These are phyloP conservation scores for Drosophila auraria DNA, from an alignment of 1,140 invertebrate species.

Conservation along the genomic window DNA sequence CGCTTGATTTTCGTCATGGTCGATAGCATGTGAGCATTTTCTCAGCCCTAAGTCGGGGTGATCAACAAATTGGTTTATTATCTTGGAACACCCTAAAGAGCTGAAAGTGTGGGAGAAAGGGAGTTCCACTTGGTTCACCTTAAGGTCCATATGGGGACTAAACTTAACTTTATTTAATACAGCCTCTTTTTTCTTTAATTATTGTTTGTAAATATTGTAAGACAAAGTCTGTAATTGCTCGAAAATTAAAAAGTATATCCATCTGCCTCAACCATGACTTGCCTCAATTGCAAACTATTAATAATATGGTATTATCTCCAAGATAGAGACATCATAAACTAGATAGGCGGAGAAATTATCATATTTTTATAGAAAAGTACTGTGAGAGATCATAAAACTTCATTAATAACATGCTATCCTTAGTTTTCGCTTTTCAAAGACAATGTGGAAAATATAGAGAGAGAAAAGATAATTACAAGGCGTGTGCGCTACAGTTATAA, in stretches of 20 bases:
- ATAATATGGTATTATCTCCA: conserved; percentile 35
- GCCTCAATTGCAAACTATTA: conserved; percentile 44
- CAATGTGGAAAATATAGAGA: conserved; percentile 26
- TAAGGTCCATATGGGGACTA: not conserved
- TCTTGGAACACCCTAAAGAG: conserved; percentile 13
- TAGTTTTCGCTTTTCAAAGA: conserved; percentile 37
- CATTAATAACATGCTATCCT: conserved; percentile 67
- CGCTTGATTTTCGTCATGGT: conserved; percentile 31
- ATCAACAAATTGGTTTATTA: conserved; percentile 33
- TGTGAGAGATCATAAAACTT: conserved; percentile 51
- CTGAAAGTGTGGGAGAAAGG: conserved; percentile 4
- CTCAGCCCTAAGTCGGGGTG: conserved; percentile 18
- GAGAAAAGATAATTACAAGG: conserved; percentile 58
- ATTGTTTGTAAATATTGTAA: not conserved
- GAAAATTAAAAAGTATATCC: not conserved
- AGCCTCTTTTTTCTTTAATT: not conserved
- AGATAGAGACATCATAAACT: conserved; percentile 62
- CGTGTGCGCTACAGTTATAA: conserved; percentile 20
- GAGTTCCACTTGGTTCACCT: conserved; percentile 1
- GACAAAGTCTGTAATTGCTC: not conserved
- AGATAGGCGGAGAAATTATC: conserved; percentile 58
- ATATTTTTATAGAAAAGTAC: conserved; percentile 44
- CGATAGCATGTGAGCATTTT: conserved; percentile 33
- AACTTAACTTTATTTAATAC: not conserved
- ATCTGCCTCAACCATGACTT: conserved; percentile 54